A percentile compares a stretch with the other conserved stretches of the same genome.
Conservation (phyloP, 2,113 vertebrate species). For the Phainopepla nitens region DNA sequence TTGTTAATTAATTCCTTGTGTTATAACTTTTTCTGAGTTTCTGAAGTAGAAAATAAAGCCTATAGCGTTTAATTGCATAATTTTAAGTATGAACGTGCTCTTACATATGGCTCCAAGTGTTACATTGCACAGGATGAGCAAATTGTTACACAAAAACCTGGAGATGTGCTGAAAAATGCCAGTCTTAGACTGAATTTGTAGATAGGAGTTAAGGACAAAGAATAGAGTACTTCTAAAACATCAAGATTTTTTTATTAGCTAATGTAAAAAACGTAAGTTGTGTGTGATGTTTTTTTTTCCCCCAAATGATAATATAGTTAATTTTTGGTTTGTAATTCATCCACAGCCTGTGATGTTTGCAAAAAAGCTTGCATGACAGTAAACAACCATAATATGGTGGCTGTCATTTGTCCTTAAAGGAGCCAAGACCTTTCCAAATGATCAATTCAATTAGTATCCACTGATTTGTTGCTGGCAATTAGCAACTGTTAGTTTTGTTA, state of each 20-base stretch:
- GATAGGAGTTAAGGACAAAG: background rate
- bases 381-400: background rate
- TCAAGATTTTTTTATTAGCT: background rate
- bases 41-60: background rate
- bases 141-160: background rate
- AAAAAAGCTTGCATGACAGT: background rate
- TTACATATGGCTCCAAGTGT: background rate
- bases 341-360: background rate
- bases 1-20: background rate
- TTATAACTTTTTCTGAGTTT: background rate
- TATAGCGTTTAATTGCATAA: background rate
- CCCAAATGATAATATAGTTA: background rate
- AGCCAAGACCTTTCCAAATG: background rate
- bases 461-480: background rate
- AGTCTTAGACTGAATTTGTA: background rate
- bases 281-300: background rate
- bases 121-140: background rate
- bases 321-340: background rate
- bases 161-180: background rate
- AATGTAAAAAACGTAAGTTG: background rate
- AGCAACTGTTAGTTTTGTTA: background rate
- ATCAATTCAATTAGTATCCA: background rate
- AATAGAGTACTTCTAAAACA: background rate
- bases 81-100: background rate
- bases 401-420: background rate